Conservation (phyloP, 2,888 invertebrate genomes). For the Andrena praecox region DNA sequence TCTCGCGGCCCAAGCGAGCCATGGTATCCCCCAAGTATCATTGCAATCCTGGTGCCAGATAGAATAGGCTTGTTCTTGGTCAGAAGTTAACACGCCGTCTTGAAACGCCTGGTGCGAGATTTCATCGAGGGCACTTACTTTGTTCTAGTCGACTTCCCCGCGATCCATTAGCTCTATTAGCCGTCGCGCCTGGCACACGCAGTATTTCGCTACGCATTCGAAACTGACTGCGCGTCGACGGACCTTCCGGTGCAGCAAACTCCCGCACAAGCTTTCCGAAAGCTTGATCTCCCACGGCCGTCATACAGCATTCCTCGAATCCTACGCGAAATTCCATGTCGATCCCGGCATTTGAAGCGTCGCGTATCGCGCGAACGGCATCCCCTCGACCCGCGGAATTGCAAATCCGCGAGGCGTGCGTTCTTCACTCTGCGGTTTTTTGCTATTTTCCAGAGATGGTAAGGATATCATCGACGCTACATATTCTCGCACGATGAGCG, state of each 20-base stretch:
- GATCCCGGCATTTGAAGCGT: background rate
- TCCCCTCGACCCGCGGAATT: conserved; percentile 19
- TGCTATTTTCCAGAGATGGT: background rate
- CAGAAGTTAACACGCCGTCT: too few relatives aligned
- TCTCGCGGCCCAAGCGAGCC: background rate
- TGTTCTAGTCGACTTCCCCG: too few relatives aligned
- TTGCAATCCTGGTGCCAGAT: too few relatives aligned
- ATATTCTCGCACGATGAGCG: background rate
- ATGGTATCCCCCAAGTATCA: background rate
- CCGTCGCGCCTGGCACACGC: too few relatives aligned
- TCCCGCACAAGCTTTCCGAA: background rate
- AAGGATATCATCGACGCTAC: background rate
- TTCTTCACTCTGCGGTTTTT: background rate
- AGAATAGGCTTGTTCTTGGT: too few relatives aligned
- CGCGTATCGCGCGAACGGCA: conserved; percentile 1
- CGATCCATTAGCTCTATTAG: too few relatives aligned
- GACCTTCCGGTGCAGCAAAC: too few relatives aligned
- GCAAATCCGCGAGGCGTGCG: background rate
- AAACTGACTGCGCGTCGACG: background rate
- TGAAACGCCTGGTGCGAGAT: too few relatives aligned
- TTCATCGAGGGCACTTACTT: too few relatives aligned
- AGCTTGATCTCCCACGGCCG: background rate
- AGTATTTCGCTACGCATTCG: too few relatives aligned
- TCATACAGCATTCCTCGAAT: background rate
- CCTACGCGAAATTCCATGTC: conserved; percentile 25